Evolutionary conservation across 53 echinoderm and acorn worm genomes (phyloP).

Genomic region (Zoroaster sp.): DNA sequence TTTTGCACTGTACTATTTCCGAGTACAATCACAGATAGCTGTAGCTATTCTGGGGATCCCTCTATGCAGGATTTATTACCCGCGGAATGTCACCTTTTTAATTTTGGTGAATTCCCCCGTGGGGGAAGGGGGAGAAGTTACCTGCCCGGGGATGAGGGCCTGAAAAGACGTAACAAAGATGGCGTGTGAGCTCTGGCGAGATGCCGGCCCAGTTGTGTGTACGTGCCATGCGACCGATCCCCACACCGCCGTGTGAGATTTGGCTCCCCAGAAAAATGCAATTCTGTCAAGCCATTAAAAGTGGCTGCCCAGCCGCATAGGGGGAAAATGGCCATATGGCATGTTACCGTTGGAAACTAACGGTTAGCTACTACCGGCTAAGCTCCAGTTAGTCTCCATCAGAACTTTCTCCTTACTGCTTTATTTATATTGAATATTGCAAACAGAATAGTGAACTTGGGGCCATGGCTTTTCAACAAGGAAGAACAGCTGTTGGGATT

Average conservation of each 20-base stretch:
- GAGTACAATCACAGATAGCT: neutral
- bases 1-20: neutral
- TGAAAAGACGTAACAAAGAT: neutral
- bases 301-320: neutral
- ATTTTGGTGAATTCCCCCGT: conserved; percentile 13
- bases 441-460: conserved; percentile 3
- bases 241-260: neutral
- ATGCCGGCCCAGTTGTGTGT: neutral
- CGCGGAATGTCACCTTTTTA: conserved; percentile 52
- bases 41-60: conserved; percentile 25
- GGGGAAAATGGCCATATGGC: neutral
- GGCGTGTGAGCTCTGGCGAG: conserved; percentile 1
- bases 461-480: conserved; percentile 23
- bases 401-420: neutral
- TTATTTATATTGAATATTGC: conserved; percentile 38
- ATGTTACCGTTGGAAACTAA: neutral
- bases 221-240: conserved; percentile 9
- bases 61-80: conserved; percentile 32
- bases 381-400: neutral
- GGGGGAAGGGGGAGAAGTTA: too few species aligned
- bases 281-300: conserved; percentile 22
- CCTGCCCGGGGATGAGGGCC: neutral
- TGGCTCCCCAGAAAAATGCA: conserved; percentile 11
- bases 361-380: neutral
- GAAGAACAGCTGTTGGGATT: conserved; percentile 7